Base-by-base conservation (phyloP, 1,140 invertebrate genomes). In the Littorina saxatilis region DNA sequence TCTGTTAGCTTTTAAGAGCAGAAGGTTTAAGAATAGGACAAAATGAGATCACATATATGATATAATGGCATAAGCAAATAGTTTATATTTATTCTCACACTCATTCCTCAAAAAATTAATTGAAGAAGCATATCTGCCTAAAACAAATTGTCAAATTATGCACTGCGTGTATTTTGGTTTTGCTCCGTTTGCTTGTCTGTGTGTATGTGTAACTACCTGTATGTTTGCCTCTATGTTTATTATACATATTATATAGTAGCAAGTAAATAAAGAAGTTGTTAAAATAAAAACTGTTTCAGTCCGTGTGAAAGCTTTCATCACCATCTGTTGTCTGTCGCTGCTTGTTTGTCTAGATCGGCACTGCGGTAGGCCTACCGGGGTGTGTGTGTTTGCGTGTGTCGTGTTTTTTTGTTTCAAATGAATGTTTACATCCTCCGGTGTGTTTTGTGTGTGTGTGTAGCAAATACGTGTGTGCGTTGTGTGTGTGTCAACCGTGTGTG, bases 381-480 rank as follows among this genome's bases (percentile, higher is more conserved):
- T 58, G 55, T 58, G 55, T 58, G n/a, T 58, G 55, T 58, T 4
- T 58, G 55, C n/a, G n/a, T 58, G 55, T 58, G n/a, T 58, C 17
- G 43, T 47, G 43, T 47, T 5, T 47, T 9, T 47, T 47, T 5
- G 43, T n/a, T n/a, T n/a, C n/a, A n/a, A n/a, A n/a, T n/a, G n/a
- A n/a, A n/a, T n/a, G n/a, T n/a, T n/a, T n/a, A n/a, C n/a, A n/a
- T n/a, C n/a, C n/a, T n/a, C n/a, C n/a, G n/a, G n/a, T n/a, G n/a
- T n/a, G n/a, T n/a, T n/a, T n/a, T n/a, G n/a, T n/a, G n/a, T n/a
- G n/a, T n/a, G n/a, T n/a, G n/a, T n/a, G n/a, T n/a, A n/a, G n/a
- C n/a, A n/a, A n/a, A n/a, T n/a, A n/a, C n/a, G n/a, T n/a, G n/a
- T n/a, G n/a, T n/a, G n/a, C n/a, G n/a, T n/a, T n/a, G n/a, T n/a